Evolutionary conservation across 2,113 vertebrate genomes (phyloP).

Genomic region (Burhinus oedicnemus): DNA sequence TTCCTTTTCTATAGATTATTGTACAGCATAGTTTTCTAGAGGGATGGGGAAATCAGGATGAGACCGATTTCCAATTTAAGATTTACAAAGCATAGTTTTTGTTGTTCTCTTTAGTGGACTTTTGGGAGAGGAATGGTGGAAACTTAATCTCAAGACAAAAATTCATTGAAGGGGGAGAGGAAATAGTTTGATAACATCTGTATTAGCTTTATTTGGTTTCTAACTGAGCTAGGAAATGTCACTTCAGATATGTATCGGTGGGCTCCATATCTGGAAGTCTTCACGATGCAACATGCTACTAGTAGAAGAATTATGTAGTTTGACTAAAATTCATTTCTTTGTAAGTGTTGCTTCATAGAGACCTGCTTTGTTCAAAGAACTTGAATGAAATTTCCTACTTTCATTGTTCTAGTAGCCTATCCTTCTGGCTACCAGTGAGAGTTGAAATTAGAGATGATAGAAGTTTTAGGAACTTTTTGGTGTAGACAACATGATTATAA

Average conservation of each 20-base stretch:
- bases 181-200: not conserved
- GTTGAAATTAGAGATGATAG: not conserved
- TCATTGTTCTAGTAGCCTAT: not conserved
- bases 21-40: not conserved
- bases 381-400: not conserved
- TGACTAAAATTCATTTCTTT: slow-evolving; percentile 2
- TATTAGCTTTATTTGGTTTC: not conserved
- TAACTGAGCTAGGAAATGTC: not conserved
- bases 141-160: not conserved
- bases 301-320: not conserved
- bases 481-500: not conserved
- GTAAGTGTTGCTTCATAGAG: not conserved
- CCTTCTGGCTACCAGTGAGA: not conserved
- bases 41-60: not conserved
- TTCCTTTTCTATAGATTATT: not conserved
- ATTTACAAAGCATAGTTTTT: not conserved
- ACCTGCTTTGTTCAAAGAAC: not conserved
- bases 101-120: not conserved
- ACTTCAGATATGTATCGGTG: not conserved
- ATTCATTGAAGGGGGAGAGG: not conserved
- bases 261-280: not conserved
- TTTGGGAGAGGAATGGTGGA: not conserved
- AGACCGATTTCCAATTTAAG: not conserved
- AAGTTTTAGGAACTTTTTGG: not conserved
- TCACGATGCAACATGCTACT: not conserved